phyloP scores from a whole-genome alignment of 2,888 invertebrate species.

The Malacosoma neustria region DNA sequence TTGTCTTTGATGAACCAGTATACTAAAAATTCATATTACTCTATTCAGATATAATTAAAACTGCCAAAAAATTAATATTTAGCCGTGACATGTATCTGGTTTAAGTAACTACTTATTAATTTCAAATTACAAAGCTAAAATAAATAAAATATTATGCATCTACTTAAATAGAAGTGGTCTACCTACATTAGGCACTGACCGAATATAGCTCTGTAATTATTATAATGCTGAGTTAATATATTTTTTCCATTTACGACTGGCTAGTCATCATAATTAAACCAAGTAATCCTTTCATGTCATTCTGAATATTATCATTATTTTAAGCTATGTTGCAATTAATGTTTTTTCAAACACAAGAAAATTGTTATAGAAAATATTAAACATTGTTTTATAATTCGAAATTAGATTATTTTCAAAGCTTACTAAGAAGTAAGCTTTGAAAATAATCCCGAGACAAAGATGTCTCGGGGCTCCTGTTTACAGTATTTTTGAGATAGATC shows the following conservation, averaged over 20 bases:
- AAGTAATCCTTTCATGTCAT: slow-evolving; percentile 42
- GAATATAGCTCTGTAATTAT: slow-evolving; percentile 48
- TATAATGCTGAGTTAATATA: slow-evolving; percentile 54
- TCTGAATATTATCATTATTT: slow-evolving; percentile 17
- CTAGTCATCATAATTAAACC: slow-evolving; percentile 62
- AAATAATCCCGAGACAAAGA: too few species aligned
- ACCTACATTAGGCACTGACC: slow-evolving; percentile 32
- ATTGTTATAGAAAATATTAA: too few species aligned
- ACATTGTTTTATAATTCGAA: too few species aligned
- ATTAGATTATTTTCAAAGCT: too few species aligned
- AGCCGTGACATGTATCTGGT: neutral
- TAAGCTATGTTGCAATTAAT: slow-evolving; percentile 17
- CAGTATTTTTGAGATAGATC: too few species aligned
- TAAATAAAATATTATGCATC: slow-evolving; percentile 16
- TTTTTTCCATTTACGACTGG: slow-evolving; percentile 36
- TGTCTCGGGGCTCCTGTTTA: too few species aligned
- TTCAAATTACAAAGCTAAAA: neutral
- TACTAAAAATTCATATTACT: too few species aligned
- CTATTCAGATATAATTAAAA: too few species aligned
- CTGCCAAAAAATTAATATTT: too few species aligned
- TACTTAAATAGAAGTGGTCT: slow-evolving; percentile 23
- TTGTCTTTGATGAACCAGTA: too few species aligned
- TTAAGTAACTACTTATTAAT: neutral
- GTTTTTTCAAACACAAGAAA: too few species aligned
- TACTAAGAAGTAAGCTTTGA: too few species aligned